Percentiles rank a stretch among this genome's conserved stretches.
Conservation (phyloP, 2,888 invertebrate genomes). For the Agrilus cyanescens region DNA sequence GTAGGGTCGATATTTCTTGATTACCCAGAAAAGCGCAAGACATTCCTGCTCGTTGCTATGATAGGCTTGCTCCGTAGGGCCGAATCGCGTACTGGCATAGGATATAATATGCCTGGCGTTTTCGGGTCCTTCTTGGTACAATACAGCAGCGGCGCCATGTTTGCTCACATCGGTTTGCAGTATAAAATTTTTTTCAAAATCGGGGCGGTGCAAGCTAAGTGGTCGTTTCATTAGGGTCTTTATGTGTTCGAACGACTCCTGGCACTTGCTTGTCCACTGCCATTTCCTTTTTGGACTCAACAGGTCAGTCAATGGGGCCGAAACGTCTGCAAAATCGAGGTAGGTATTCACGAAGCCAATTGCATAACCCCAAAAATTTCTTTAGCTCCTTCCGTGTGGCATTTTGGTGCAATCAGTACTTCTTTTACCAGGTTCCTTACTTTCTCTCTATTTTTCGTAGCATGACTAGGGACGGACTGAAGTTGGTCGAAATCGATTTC, state of each 20-base stretch:
- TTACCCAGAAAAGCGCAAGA: conserved; percentile 15
- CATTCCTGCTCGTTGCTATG: conserved; percentile 14
- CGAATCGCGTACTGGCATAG: conserved; percentile 16
- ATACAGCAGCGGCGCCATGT: conserved; percentile 16
- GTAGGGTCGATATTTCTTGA: conserved; percentile 7
- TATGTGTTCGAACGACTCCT: conserved; percentile 8
- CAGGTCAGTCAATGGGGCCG: neutral
- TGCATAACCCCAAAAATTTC: neutral
- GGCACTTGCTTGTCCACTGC: neutral
- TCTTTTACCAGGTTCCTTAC: too few relatives aligned
- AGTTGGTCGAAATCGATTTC: too few relatives aligned
- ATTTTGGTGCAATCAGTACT: too few relatives aligned
- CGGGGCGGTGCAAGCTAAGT: conserved; percentile 13
- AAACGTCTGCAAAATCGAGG: neutral
- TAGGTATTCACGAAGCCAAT: conserved; percentile 8
- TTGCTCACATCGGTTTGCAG: conserved; percentile 18
- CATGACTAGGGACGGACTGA: too few relatives aligned
- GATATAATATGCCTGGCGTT: conserved; percentile 5
- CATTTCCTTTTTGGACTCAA: neutral
- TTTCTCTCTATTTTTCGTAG: too few relatives aligned
- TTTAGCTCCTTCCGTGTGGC: neutral
- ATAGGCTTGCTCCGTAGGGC: conserved; percentile 5
- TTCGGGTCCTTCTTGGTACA: conserved; percentile 10
- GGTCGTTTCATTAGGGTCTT: conserved; percentile 11
- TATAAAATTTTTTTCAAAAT: conserved; percentile 9